Evolutionary conservation across 2,888 invertebrate genomes (phyloP).

Genomic region (Phorcus lineatus): DNA sequence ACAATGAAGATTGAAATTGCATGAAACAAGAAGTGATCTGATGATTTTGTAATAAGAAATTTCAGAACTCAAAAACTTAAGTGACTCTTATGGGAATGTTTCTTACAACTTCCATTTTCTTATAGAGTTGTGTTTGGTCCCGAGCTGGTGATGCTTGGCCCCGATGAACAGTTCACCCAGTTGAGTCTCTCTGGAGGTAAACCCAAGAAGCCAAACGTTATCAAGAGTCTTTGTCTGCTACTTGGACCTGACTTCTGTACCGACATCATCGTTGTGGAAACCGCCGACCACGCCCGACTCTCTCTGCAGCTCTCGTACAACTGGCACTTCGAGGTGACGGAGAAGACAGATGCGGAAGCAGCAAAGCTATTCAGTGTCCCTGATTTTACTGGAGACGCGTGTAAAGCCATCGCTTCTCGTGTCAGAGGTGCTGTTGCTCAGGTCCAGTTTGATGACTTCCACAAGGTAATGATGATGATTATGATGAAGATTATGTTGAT

Average conservation of each 20-base stretch:
- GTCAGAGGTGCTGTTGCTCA: constrained; percentile 77
- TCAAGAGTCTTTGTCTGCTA: constrained; percentile 77
- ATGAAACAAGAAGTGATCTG: too few species aligned
- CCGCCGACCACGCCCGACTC: constrained; percentile 78
- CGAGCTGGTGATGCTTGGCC: constrained; percentile 78
- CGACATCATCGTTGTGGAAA: constrained; percentile 78
- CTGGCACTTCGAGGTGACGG: constrained; percentile 76
- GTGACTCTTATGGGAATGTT: too few species aligned
- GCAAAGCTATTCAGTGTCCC: constrained; percentile 78
- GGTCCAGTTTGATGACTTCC: constrained; percentile 78
- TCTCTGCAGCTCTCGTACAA: constrained; percentile 78
- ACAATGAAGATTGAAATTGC: not conserved
- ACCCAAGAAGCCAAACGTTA: constrained; percentile 77
- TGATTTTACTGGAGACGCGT: constrained; percentile 78
- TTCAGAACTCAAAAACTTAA: too few species aligned
- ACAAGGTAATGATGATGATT: constrained; percentile 72
- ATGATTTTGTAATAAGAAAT: too few species aligned
- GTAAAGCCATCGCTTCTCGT: constrained; percentile 78
- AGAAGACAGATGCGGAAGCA: constrained; percentile 69
- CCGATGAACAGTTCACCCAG: constrained; percentile 78
- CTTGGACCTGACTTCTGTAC: constrained; percentile 78
- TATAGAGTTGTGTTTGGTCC: constrained; percentile 78
- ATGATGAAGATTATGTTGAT: not conserved
- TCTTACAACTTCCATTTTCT: constrained; percentile 13
- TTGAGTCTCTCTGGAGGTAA: constrained; percentile 77